phyloP scores from a whole-genome alignment of 2,797 vertebrate genomes.

The Amblyraja radiata region DNA sequence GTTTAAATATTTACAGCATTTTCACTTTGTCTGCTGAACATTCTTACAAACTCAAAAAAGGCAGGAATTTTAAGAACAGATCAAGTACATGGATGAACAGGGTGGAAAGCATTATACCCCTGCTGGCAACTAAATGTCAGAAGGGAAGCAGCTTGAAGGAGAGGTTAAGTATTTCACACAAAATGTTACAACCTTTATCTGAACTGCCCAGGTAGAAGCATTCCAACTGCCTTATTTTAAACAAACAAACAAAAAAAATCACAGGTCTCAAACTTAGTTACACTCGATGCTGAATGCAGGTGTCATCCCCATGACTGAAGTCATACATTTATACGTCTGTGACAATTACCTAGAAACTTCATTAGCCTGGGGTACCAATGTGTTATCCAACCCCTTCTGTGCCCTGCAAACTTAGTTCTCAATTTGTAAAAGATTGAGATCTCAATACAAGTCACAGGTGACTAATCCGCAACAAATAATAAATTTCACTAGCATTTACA shows the following conservation, averaged over 20 bases:
- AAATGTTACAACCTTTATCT: background rate
- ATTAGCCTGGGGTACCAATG: background rate
- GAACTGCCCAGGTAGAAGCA: background rate
- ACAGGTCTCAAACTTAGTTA: background rate
- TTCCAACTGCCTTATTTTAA: background rate
- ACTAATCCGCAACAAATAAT: background rate
- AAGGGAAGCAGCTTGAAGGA: constrained; percentile 31
- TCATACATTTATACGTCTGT: background rate
- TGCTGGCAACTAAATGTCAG: background rate
- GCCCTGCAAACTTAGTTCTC: background rate
- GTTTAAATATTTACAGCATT: constrained; percentile 69
- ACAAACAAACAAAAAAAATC: background rate
- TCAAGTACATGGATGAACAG: constrained; percentile 46
- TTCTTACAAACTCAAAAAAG: constrained; percentile 56
- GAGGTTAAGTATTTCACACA: constrained; percentile 4
- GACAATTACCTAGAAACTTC: background rate
- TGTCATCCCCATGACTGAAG: background rate
- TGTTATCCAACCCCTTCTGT: background rate
- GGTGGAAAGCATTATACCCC: constrained; percentile 32
- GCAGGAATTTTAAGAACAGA: constrained; percentile 52
- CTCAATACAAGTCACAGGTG: background rate
- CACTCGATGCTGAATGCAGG: background rate
- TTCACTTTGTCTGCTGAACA: constrained; percentile 59
- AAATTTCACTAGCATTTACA: background rate
- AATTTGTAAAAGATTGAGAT: background rate